Conservation (phyloP, 2,113 vertebrate genomes). For the Chiloscyllium plagiosum region DNA sequence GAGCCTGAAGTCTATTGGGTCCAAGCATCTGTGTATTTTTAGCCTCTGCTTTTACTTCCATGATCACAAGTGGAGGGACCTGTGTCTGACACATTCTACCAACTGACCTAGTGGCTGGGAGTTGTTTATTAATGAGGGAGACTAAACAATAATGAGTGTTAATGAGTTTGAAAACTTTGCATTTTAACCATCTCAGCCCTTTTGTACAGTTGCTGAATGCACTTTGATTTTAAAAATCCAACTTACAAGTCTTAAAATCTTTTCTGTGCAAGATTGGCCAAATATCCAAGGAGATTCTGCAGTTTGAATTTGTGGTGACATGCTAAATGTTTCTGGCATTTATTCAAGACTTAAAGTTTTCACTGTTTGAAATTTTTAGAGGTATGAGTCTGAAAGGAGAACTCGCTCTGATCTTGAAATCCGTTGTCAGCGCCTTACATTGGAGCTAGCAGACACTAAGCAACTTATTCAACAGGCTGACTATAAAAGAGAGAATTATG, state of each 20-base stretch:
- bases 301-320: neutral
- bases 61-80: neutral
- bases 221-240: no score
- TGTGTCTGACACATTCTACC: neutral
- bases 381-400: constrained; percentile 77
- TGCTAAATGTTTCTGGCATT: neutral
- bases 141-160: neutral
- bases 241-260: neutral
- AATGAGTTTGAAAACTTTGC: neutral
- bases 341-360: neutral
- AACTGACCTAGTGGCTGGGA: neutral
- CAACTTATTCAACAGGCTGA: constrained; percentile 83
- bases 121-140: neutral
- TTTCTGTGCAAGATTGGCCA: neutral
- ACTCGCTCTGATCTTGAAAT: constrained; percentile 75
- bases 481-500: constrained; percentile 85
- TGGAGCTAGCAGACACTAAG: constrained; percentile 87
- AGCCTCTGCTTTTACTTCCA: neutral
- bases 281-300: neutral
- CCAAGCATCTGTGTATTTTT: neutral
- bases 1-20: neutral
- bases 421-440: constrained; percentile 75
- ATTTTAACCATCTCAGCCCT: neutral
- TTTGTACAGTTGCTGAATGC: neutral
- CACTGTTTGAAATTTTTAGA: constrained; percentile 54